Conservation (phyloP, 1,140 invertebrate species). For the Trichoplusia ni region DNA sequence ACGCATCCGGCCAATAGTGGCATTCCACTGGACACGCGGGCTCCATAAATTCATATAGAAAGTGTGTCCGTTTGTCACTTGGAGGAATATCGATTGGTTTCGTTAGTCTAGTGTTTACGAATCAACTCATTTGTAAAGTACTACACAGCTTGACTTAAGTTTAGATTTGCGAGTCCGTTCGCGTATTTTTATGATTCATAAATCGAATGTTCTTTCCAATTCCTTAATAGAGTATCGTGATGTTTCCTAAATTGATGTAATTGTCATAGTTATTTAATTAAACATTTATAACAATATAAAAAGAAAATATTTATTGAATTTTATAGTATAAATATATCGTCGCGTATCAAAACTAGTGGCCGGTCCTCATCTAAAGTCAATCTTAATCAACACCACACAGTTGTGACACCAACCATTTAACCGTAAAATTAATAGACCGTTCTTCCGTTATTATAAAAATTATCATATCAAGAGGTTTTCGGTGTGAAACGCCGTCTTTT, state of each 20-base stretch:
- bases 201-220: no score
- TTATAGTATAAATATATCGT: not conserved
- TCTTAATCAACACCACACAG: slow-evolving; percentile 1
- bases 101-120: no score
- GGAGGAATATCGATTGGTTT: not conserved
- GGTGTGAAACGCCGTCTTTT: slow-evolving; percentile 12
- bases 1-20: slow-evolving; percentile 14
- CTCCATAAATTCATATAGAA: slow-evolving; percentile 9
- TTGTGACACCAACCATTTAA: slow-evolving; percentile 24
- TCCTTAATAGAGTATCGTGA: no score
- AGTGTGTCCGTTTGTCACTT: slow-evolving; percentile 16
- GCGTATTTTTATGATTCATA: no score
- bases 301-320: not conserved
- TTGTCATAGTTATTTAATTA: no score
- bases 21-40: slow-evolving; percentile 17
- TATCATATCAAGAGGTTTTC: slow-evolving; percentile 16
- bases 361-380: slow-evolving; percentile 28
- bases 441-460: slow-evolving; percentile 30
- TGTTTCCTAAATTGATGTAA: no score
- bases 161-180: no score
- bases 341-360: not conserved
- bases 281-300: not conserved
- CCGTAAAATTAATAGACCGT: slow-evolving; percentile 20
- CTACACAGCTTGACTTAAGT: no score
- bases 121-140: no score